Evolutionary conservation across 2,888 invertebrate species (phyloP), one percentile per base, ranked within the genome.

Genomic region (Serrognathus titanus): DNA sequence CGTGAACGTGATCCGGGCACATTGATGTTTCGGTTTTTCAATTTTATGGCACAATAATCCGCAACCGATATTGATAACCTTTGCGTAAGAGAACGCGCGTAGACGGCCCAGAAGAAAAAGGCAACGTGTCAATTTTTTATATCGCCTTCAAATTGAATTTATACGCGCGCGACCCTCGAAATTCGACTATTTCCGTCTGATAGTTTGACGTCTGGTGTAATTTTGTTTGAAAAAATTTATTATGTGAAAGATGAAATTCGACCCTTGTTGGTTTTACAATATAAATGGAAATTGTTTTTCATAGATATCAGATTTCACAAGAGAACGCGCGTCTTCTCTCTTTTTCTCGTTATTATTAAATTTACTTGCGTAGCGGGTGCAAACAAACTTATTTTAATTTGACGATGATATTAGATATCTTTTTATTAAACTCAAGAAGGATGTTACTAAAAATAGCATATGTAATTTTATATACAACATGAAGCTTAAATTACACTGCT

Each of bases 141-240:
- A 61, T 61, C 62, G 55, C 53, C 60, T 55, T 62, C 60, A 61
- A 63, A 65, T 65, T 63, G 65, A 65, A 65, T 65, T 65, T 63
- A 60, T 61, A 55, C 59, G 57, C 59, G 58, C 36, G 50, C 12
- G 49, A 43, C 54, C 48, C 49, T 49, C 40, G 41, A 53, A 53
- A 48, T 49, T 54, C 48, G 43, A 41, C 49, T 40, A 43, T 36
- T 48, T 46, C n/a, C 37, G 24, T 38, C 54, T 40, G 40, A 12
- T 40, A 13, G 12, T 13, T 40, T 40, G 40, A 40, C 40, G 40
- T 13, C 24, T 31, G 24, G 1, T 31, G 24, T 31, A 31, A 13
- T 13, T 40, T 40, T 40, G 40, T 40, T 40, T 40, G 40, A 11
- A 13, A 40, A 13, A 40, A 13, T 11, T 11, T 13, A 13, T 40